Evolutionary conservation across 2,113 vertebrate species (phyloP), one percentile per base, ranked within the genome.

Genomic region (Neogobius melanostomus): DNA sequence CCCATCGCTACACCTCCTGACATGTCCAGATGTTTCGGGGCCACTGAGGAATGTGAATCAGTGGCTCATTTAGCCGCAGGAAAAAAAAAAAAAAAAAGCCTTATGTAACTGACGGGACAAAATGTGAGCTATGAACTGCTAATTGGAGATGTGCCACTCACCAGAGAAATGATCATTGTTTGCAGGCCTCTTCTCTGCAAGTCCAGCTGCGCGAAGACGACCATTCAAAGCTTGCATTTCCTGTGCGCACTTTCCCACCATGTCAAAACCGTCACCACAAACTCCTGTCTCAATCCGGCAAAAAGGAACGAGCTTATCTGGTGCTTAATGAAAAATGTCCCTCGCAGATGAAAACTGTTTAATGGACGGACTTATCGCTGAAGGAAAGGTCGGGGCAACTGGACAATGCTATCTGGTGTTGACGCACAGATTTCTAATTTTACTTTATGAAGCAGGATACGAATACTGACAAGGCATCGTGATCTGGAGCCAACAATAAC

Each of bases 351-450:
- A 60, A 74, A 65, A 71, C 15, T 28, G 48, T 48, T 67, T 17
- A 72, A 69, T n/a, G 49, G 57, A 16, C 43, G 5, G 51, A 11
- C 69, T 80, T 89, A 85, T 84, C 81, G 72, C 75, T 1, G 14
- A 47, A 81, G 79, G 78, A 88, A 86, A 83, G 70, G 28, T 64
- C 17, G 43, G 64, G 59, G 49, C 64, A 21, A 42, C 16, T 16
- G 43, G 61, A 90, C 88, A 91, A 88, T 91, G 87, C 91, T 91
- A 90, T 92, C 86, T 70, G 47, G 75, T 82, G 59, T 69, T 82
- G 67, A 75, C 82, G 47, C 44, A 0, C 17, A 11, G 46, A 53
- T 7, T 54, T 68, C 77, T 85, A 70, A 64, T 75, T 75, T 84
- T 72, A 42, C n/a, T 64, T 61, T 66, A 57, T 10, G 56, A 72